Percentiles rank a stretch among this genome's conserved stretches.
Evolutionary conservation across 2,113 vertebrate species (phyloP).

Genomic region (Tachycineta bicolor): DNA sequence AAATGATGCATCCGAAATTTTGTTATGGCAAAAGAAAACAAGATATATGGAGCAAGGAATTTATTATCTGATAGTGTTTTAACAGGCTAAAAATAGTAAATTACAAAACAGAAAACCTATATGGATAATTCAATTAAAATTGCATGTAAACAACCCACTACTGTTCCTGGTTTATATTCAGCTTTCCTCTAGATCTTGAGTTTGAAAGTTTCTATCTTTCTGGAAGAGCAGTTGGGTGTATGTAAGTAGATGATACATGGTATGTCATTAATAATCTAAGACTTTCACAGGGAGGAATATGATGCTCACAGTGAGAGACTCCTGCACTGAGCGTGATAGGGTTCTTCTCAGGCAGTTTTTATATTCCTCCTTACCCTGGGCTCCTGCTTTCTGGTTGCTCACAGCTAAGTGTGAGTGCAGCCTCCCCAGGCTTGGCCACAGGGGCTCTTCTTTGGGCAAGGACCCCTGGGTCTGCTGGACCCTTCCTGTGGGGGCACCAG

Average conservation of each 20-base stretch:
- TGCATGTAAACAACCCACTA: neutral
- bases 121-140: neutral
- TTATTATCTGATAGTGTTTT: neutral
- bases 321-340: neutral
- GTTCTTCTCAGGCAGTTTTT: neutral
- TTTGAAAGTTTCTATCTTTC: neutral
- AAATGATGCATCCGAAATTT: neutral
- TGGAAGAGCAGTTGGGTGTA: neutral
- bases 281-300: neutral
- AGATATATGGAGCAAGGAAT: neutral
- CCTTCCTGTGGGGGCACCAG: too few relatives aligned
- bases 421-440: neutral
- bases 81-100: neutral
- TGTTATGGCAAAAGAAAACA: neutral
- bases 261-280: neutral
- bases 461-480: too few relatives aligned
- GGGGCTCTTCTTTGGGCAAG: fast-evolving
- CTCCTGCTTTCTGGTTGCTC: neutral
- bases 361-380: neutral
- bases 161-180: neutral
- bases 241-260: neutral
- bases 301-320: fast-evolving
- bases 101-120: neutral
- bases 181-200: neutral
- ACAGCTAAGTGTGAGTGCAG: fast-evolving